Percentiles rank a stretch among this genome's conserved stretches.
Conservation (phyloP, 1,140 invertebrate species). For the Eufriesea mexicana region DNA sequence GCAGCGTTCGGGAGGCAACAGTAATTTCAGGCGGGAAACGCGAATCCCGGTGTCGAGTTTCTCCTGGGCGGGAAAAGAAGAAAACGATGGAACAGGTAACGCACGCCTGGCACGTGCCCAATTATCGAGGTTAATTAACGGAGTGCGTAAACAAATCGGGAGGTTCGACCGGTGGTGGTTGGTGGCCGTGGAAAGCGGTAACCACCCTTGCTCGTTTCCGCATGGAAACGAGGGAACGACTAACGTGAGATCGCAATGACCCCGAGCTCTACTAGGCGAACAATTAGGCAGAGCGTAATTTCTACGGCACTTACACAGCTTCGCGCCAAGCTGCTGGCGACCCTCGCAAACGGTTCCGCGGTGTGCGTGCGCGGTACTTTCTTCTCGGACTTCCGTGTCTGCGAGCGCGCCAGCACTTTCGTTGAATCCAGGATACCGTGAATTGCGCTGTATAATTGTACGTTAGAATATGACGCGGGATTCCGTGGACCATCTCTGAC, state of each 20-base stretch:
- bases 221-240: slow-evolving; percentile 46
- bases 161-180: neutral
- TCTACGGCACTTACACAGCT: slow-evolving; percentile 38
- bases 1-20: no score
- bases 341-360: neutral
- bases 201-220: slow-evolving; percentile 48
- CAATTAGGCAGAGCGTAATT: slow-evolving; percentile 67
- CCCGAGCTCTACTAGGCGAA: slow-evolving; percentile 26
- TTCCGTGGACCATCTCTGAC: no score
- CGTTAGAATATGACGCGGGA: no score
- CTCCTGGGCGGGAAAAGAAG: neutral
- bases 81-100: neutral
- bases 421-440: no score
- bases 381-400: neutral
- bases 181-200: slow-evolving; percentile 19
- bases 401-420: neutral
- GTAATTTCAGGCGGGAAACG: no score
- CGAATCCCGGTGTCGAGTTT: no score
- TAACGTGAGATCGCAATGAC: slow-evolving; percentile 59
- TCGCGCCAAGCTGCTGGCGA: neutral
- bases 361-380: neutral
- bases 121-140: slow-evolving; percentile 61
- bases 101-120: slow-evolving; percentile 34
- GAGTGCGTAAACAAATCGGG: slow-evolving; percentile 43
- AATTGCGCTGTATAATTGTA: no score